phyloP scores from a whole-genome alignment of 2,797 vertebrate species.

The Chromobotia macracanthus region DNA sequence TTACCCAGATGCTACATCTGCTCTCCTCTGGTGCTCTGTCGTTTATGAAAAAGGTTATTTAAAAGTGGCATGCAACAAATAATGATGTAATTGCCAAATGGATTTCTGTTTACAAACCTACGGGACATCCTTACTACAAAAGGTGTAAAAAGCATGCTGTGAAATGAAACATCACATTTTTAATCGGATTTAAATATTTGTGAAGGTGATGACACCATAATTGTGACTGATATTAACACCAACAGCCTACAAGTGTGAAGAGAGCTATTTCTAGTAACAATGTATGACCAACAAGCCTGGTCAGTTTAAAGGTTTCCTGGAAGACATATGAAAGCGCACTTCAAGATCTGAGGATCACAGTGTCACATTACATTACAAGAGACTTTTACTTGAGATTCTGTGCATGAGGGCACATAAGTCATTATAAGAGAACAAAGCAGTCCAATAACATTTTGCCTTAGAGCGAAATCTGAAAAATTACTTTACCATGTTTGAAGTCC shows the following conservation, averaged over 20 bases:
- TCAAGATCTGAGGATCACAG: background rate
- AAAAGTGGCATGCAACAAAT: conserved; percentile 19
- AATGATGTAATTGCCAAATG: conserved; percentile 28
- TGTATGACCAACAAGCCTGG: background rate
- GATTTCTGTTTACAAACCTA: conserved; percentile 30
- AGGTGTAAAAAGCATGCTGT: background rate
- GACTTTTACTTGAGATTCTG: background rate
- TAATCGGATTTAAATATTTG: background rate
- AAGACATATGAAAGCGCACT: background rate
- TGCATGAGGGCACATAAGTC: no score
- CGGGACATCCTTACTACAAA: background rate
- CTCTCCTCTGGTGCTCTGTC: conserved; percentile 25
- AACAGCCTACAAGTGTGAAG: background rate
- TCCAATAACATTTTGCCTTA: background rate
- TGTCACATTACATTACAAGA: conserved; percentile 11
- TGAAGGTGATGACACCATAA: background rate
- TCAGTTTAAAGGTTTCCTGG: background rate
- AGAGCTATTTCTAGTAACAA: background rate
- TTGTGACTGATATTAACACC: background rate
- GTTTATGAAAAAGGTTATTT: conserved; percentile 28
- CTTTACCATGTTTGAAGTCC: background rate
- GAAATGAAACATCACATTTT: background rate
- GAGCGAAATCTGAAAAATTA: background rate
- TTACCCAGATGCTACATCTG: conserved; percentile 50
- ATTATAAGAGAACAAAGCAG: conserved; percentile 2